A percentile compares a stretch with the other conserved stretches of the same genome.
These are phyloP conservation scores for Therioaphis trifolii DNA, from an alignment of 2,888 invertebrate genomes.

Conservation along the genomic window DNA sequence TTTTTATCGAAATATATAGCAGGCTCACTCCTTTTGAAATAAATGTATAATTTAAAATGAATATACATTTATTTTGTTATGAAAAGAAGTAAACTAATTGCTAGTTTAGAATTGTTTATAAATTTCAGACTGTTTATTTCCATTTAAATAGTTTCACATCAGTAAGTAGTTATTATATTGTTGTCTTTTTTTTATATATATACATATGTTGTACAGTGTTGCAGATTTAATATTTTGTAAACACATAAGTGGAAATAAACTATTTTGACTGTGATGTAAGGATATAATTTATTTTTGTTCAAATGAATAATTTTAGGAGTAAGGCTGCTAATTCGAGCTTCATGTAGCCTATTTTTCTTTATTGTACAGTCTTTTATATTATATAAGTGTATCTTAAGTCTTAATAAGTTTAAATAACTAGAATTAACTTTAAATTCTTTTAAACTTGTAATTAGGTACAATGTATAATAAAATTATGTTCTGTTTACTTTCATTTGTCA, in stretches of 20 bases:
- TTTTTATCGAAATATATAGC: constrained; percentile 49
- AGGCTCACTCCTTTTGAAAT: constrained; percentile 65
- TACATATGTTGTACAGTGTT: constrained; percentile 60
- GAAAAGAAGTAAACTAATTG: constrained; percentile 18
- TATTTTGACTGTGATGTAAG: constrained; percentile 59
- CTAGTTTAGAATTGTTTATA: constrained; percentile 27
- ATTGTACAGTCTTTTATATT: constrained; percentile 57
- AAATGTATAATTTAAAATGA: constrained; percentile 40
- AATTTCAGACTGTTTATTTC: constrained; percentile 55
- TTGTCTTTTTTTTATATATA: constrained; percentile 55
- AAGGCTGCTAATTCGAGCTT: constrained; percentile 61
- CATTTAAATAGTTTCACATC: constrained; percentile 37
- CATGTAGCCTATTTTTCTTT: constrained; percentile 52
- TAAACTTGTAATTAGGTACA: constrained; percentile 43
- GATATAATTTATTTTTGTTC: constrained; percentile 56
- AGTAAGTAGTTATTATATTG: constrained; percentile 50
- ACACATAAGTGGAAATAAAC: constrained; percentile 57
- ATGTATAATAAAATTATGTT: constrained; percentile 41
- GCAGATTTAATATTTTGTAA: constrained; percentile 56
- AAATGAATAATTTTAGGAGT: constrained; percentile 56
- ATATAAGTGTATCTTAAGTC: constrained; percentile 45
- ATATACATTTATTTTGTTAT: constrained; percentile 44
- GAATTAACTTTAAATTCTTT: constrained; percentile 25
- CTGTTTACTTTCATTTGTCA: constrained; percentile 47
- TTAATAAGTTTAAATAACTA: constrained; percentile 21